These are phyloP conservation scores for Sclerurus mexicanus DNA, from an alignment of 2,113 vertebrate species.

Conservation along the genomic window DNA sequence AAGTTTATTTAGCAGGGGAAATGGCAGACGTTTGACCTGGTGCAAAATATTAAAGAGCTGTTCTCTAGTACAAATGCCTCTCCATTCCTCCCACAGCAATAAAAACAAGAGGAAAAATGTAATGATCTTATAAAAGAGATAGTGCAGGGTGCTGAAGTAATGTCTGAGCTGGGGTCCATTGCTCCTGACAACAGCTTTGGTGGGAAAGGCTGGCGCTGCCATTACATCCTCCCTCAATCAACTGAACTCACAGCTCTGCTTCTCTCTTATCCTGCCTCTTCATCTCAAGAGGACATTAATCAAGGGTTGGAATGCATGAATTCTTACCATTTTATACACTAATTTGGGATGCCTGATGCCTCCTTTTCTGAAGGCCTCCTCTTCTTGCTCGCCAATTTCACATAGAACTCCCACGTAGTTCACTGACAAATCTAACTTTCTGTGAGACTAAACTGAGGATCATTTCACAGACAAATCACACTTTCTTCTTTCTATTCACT, in stretches of 20 bases:
- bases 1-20: neutral
- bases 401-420: neutral
- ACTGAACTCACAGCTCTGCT: neutral
- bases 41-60: neutral
- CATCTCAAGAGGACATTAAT: neutral
- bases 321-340: neutral
- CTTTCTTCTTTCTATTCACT: neutral
- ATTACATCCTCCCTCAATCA: neutral
- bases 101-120: neutral
- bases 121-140: neutral
- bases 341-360: neutral
- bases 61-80: neutral
- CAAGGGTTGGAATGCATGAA: neutral
- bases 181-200: neutral
- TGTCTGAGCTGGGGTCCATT: neutral
- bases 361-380: neutral
- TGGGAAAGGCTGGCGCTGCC: neutral
- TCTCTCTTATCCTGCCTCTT: neutral
- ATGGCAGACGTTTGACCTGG: neutral
- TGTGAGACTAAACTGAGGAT: neutral
- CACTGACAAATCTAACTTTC: neutral
- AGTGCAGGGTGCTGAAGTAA: neutral
- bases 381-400: neutral
- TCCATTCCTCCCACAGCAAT: neutral
- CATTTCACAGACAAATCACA: neutral